Evolutionary conservation across 2,888 invertebrate species (phyloP).

Genomic region (Galerucella pusilla): DNA sequence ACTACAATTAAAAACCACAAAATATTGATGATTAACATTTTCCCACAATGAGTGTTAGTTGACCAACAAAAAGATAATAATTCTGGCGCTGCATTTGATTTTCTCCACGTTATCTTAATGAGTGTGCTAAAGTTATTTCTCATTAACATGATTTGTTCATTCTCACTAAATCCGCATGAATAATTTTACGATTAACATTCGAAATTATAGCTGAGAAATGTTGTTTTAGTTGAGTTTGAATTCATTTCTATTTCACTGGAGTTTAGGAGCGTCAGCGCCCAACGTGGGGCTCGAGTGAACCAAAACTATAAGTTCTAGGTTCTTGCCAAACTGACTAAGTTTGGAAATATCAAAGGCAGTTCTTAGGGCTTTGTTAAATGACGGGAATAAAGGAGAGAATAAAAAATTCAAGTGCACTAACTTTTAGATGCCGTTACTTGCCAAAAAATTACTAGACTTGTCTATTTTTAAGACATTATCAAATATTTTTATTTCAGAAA

Average conservation of each 20-base stretch:
- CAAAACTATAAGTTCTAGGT: no score
- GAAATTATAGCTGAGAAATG: not conserved
- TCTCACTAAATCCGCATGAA: not conserved
- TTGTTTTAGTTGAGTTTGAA: not conserved
- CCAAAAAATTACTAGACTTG: no score
- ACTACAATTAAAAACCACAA: not conserved
- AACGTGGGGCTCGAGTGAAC: no score
- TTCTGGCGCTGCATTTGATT: not conserved
- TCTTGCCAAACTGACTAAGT: no score
- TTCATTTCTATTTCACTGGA: not conserved
- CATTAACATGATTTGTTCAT: not conserved
- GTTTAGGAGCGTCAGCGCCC: no score
- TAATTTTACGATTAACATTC: not conserved
- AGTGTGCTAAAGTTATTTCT: not conserved
- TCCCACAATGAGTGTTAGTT: not conserved
- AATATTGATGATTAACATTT: not conserved
- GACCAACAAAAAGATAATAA: not conserved
- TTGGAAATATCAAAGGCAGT: no score
- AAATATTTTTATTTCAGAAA: no score
- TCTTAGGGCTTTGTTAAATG: no score
- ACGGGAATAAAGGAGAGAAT: no score
- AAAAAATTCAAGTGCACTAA: no score
- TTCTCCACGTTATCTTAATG: not conserved
- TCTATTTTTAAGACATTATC: no score
- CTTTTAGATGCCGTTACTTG: no score